Base-by-base conservation (phyloP, 2,888 invertebrate species). In the Drosophila helvetica region DNA sequence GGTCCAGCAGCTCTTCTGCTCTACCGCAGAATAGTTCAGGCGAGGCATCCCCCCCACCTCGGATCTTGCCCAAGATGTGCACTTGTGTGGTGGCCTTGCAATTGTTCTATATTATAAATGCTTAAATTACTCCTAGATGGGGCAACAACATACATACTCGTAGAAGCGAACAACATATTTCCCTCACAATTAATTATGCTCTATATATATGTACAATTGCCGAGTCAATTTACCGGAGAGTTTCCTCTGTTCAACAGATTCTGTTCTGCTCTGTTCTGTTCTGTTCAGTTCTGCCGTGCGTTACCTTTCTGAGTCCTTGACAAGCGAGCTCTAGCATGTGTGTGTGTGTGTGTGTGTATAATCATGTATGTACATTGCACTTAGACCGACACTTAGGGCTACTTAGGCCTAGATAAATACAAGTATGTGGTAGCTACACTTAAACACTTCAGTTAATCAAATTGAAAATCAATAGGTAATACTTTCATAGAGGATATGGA, bases 381-480 rank as follows among this genome's bases (percentile, higher is more conserved):
- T 74, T 79, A 65, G 57, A 47, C 66, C 78, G 78, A 78, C 7
- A 59, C 12, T 56, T 81, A 80, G 59, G 65, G 65, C 68, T 67
- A 64, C 53, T 72, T 78, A 67, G 62, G 43, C 68, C 74, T 74
- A 79, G 62, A 53, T 80, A 70, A 66, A 61, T 79, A 77, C 82
- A 78, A 71, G 56, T 67, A 71, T 63, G 67, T 62, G 71, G 66
- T 73, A 58, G 76, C 75, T 78, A 68, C 52, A 75, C 79, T 79
- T 67, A 60, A 75, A 67, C 52, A 67, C 54, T 38, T 63, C 57
- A 52, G 48, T 58, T 53, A 60, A 59, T 72, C 65, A 58, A 73
- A 65, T 65, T 54, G 58, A 77, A 87, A 83, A 88, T 83, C 77
- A 85, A 79, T 77, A 58, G 80, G 71, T 88, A 88, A 88, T 84